Conservation (phyloP, 2,888 invertebrate species). For the Dynastes maya region DNA sequence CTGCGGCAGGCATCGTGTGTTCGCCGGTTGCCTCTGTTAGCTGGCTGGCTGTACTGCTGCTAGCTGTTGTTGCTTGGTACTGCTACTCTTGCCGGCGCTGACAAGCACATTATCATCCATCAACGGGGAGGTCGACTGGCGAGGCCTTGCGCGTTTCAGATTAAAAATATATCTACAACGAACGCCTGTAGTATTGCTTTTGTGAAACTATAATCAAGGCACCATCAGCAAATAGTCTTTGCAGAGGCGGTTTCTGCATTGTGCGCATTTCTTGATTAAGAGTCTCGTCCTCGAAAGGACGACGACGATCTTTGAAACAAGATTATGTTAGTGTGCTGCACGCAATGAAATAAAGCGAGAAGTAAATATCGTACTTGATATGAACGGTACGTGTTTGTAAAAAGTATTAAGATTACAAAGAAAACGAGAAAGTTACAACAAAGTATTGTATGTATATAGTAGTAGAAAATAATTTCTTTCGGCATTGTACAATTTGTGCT, state of each 20-base stretch:
- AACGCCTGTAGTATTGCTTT: slow-evolving; percentile 26
- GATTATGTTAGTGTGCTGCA: slow-evolving; percentile 3
- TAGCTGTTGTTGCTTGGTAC: slow-evolving; percentile 13
- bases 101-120: slow-evolving; percentile 52
- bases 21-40: background rate
- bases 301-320: slow-evolving; percentile 10
- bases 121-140: slow-evolving; percentile 35
- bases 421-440: too few relatives aligned
- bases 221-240: slow-evolving; percentile 13
- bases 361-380: too few relatives aligned
- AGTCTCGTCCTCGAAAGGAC: slow-evolving; percentile 17
- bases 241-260: slow-evolving; percentile 31
- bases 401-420: too few relatives aligned
- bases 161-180: slow-evolving; percentile 42
- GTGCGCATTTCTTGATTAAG: slow-evolving; percentile 14
- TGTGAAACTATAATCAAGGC: slow-evolving; percentile 35
- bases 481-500: too few relatives aligned
- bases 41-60: background rate
- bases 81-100: slow-evolving; percentile 32
- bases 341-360: background rate
- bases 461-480: too few relatives aligned
- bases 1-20: slow-evolving; percentile 5
- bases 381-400: too few relatives aligned
- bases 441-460: too few relatives aligned
- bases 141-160: slow-evolving; percentile 46